Conservation (phyloP, 2,888 invertebrate species). For the Brachypalpus laphriformis region DNA sequence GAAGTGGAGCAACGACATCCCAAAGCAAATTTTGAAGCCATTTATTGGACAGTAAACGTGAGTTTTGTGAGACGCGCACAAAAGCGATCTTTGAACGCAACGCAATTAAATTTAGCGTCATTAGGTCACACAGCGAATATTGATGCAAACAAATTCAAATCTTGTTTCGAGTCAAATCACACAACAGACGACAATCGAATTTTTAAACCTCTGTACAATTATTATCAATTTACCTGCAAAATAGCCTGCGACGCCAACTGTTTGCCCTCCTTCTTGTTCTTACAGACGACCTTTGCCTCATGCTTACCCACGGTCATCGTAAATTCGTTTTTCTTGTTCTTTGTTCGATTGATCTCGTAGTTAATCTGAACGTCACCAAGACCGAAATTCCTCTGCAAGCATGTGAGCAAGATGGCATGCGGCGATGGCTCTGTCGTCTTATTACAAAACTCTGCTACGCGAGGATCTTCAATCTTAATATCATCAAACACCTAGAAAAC, state of each 20-base stretch:
- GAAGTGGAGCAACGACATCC: no score
- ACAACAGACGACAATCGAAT: no score
- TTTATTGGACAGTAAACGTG: no score
- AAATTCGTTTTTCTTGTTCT: slow-evolving; percentile 96
- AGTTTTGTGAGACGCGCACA: no score
- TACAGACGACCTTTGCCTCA: slow-evolving; percentile 94
- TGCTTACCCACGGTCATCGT: slow-evolving; percentile 97
- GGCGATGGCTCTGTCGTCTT: slow-evolving; percentile 98
- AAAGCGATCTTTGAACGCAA: no score
- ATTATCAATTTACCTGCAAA: slow-evolving; percentile 87
- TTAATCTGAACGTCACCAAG: slow-evolving; percentile 94
- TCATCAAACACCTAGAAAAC: slow-evolving; percentile 92
- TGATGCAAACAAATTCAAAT: no score
- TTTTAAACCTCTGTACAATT: no score
- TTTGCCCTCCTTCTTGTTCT: slow-evolving; percentile 98
- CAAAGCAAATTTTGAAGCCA: no score
- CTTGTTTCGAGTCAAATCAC: no score
- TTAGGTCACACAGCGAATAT: no score
- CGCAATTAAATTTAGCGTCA: no score
- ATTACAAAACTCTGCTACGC: slow-evolving; percentile 97
- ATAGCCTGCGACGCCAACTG: slow-evolving; percentile 98
- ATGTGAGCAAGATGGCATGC: slow-evolving; percentile 95
- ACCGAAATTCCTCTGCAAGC: slow-evolving; percentile 96
- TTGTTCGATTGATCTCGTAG: slow-evolving; percentile 92
- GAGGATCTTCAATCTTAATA: slow-evolving; percentile 95